phyloP scores from a whole-genome alignment of 2,888 invertebrate genomes.

The Pollenia labialis region DNA sequence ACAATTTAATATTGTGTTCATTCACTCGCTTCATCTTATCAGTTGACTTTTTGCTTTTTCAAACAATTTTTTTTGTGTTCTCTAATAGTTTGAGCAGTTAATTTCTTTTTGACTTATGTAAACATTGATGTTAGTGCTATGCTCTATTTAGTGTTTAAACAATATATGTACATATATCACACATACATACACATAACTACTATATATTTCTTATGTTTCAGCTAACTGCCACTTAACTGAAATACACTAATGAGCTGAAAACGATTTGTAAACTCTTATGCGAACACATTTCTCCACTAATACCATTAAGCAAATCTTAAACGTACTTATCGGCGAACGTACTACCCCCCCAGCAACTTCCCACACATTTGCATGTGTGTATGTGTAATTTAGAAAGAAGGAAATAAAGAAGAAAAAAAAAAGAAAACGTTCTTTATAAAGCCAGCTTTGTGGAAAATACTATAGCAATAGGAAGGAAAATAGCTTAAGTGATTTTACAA shows the following conservation, averaged over 20 bases:
- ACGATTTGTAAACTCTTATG: slow-evolving; percentile 49
- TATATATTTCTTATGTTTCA: neutral
- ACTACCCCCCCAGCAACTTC: neutral
- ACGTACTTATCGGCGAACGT: neutral
- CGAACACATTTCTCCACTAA: neutral
- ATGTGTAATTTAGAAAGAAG: slow-evolving; percentile 14
- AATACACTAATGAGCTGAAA: slow-evolving; percentile 68
- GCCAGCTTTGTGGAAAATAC: slow-evolving; percentile 42
- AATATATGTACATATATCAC: neutral
- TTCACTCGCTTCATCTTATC: slow-evolving; percentile 25
- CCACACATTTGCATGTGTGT: neutral
- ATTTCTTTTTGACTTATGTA: slow-evolving; percentile 25
- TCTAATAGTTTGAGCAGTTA: neutral
- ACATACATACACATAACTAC: no score
- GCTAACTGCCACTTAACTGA: slow-evolving; percentile 19
- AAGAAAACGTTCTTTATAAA: neutral
- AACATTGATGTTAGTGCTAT: neutral
- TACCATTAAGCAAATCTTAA: slow-evolving; percentile 16
- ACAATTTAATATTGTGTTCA: slow-evolving; percentile 1
- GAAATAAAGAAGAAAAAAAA: slow-evolving; percentile 24
- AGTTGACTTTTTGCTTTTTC: slow-evolving; percentile 38
- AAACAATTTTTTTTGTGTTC: neutral
- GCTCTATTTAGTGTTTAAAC: neutral
- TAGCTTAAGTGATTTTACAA: slow-evolving; percentile 67
- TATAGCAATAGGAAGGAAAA: slow-evolving; percentile 53